phyloP scores from a whole-genome alignment of 2,797 vertebrate genomes.

The Pogonophryne albipinna region DNA sequence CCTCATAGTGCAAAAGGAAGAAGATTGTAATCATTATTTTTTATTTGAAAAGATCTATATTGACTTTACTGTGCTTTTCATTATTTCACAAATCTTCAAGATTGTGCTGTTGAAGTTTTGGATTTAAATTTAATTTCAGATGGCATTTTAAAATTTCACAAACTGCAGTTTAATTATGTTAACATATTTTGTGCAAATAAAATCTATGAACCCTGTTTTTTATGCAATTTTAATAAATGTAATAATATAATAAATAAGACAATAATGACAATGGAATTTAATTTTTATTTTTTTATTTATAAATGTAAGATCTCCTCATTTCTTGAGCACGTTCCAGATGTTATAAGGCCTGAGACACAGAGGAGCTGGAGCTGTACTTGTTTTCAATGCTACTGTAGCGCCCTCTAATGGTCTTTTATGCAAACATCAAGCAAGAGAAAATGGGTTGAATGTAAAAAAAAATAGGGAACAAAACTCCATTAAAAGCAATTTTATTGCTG shows the following conservation, averaged over 20 bases:
- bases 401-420: constrained; percentile 75
- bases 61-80: not conserved
- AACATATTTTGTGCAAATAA: constrained; percentile 5
- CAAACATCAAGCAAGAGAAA: constrained; percentile 20
- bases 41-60: constrained; percentile 13
- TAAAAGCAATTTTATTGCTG: constrained; percentile 59
- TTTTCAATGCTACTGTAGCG: constrained; percentile 64
- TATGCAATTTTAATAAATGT: not conserved
- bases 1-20: constrained; percentile 66
- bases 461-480: not conserved
- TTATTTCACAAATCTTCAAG: not conserved
- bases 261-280: constrained; percentile 1
- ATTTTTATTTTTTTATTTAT: constrained; percentile 42
- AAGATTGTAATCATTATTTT: constrained; percentile 34
- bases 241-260: constrained; percentile 10
- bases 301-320: constrained; percentile 39
- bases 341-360: constrained; percentile 7
- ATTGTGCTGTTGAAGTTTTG: constrained; percentile 1
- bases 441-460: not conserved
- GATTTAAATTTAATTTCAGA: not conserved
- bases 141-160: not conserved
- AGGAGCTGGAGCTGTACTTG: not conserved
- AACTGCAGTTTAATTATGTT: not conserved
- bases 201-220: constrained; percentile 13
- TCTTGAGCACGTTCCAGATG: constrained; percentile 25